Percentiles rank a stretch among this genome's conserved stretches.
Evolutionary conservation across 2,888 invertebrate species (phyloP).

Genomic region (Trichopria drosophilae): DNA sequence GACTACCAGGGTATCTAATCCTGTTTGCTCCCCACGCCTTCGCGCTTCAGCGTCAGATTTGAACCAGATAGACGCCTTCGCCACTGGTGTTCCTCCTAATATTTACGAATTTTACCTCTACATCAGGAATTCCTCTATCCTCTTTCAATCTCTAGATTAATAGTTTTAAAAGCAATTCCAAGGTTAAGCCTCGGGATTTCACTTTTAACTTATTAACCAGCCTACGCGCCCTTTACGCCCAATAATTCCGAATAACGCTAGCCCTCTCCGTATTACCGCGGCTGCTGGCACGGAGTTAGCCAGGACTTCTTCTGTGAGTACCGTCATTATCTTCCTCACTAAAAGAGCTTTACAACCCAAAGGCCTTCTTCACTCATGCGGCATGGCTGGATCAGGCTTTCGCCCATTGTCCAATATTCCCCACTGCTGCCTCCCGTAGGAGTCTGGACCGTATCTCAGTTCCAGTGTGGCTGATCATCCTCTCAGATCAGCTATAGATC

Average conservation of each 20-base stretch:
- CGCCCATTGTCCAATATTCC: conserved; percentile 50
- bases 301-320: conserved; percentile 42
- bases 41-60: conserved; percentile 45
- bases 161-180: conserved; percentile 38
- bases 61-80: conserved; percentile 42
- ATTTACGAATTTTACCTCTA: conserved; percentile 47
- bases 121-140: conserved; percentile 41
- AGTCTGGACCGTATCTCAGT: conserved; percentile 51
- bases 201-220: conserved; percentile 40
- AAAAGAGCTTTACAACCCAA: conserved; percentile 47
- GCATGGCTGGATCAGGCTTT: conserved; percentile 45
- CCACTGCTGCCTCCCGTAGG: conserved; percentile 51
- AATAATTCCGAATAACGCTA: conserved; percentile 50
- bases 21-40: conserved; percentile 49
- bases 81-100: conserved; percentile 41
- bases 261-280: conserved; percentile 52
- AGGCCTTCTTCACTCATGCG: conserved; percentile 48
- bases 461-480: conserved; percentile 48
- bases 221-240: conserved; percentile 49
- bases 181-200: conserved; percentile 44
- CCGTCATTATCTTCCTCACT: conserved; percentile 37
- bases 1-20: conserved; percentile 52
- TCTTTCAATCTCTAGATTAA: conserved; percentile 38
- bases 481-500: conserved; percentile 47
- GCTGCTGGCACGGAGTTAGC: conserved; percentile 52